Evolutionary conservation across 2,888 invertebrate genomes (phyloP).

Genomic region (Meloe dianella): DNA sequence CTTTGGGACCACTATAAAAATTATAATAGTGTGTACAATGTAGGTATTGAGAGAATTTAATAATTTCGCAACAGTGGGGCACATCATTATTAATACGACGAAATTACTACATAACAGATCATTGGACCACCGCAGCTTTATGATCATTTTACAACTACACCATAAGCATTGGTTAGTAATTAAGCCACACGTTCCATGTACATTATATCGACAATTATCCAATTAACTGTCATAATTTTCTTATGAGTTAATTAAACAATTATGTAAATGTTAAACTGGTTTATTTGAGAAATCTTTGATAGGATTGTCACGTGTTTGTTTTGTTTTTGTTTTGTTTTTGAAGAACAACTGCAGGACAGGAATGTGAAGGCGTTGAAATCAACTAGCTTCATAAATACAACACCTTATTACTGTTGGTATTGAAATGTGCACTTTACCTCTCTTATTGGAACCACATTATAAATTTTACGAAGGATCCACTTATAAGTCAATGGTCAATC

Average conservation of each 20-base stretch:
- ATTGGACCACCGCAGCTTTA: slow-evolving; percentile 41
- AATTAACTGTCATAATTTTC: slow-evolving; percentile 33
- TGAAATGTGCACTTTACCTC: slow-evolving; percentile 22
- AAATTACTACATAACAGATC: slow-evolving; percentile 24
- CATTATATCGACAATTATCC: slow-evolving; percentile 37
- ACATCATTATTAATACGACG: slow-evolving; percentile 17
- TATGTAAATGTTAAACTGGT: slow-evolving; percentile 9
- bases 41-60: slow-evolving; percentile 18
- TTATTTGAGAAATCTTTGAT: not conserved
- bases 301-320: not conserved
- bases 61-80: slow-evolving; percentile 4
- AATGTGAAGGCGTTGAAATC: slow-evolving; percentile 14
- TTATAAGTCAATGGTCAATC: slow-evolving; percentile 42
- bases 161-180: slow-evolving; percentile 40
- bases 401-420: slow-evolving; percentile 29
- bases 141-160: slow-evolving; percentile 36
- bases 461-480: slow-evolving; percentile 40
- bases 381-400: slow-evolving; percentile 28
- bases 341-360: not conserved
- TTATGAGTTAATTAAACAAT: slow-evolving; percentile 32
- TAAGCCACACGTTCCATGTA: slow-evolving; percentile 47
- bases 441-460: slow-evolving; percentile 31
- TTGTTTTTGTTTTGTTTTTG: not conserved
- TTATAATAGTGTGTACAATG: too few species aligned
- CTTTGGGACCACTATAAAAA: too few species aligned